These are phyloP conservation scores for Variabilichromis moorii DNA, from an alignment of 2,113 vertebrate genomes.

Conservation along the genomic window DNA sequence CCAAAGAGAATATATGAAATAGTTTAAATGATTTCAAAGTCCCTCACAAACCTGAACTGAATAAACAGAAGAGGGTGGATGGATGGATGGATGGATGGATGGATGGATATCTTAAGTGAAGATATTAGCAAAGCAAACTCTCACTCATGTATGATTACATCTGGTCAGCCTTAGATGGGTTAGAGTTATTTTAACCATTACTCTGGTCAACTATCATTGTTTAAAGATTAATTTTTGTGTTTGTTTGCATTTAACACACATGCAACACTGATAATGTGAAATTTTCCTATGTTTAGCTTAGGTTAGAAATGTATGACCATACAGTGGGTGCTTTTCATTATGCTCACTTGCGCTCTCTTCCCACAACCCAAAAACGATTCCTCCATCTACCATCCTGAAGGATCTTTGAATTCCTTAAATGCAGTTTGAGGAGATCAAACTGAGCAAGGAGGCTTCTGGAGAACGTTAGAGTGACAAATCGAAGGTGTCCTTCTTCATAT, in stretches of 20 bases:
- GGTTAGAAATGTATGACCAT: not conserved
- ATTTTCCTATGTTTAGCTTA: not conserved
- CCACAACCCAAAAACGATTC: not conserved
- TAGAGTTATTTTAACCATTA: not conserved
- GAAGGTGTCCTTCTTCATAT: not conserved
- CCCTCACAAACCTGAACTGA: not conserved
- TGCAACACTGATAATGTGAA: not conserved
- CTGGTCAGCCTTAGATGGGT: not conserved
- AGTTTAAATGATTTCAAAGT: not conserved
- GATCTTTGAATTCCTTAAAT: not conserved
- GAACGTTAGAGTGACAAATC: not conserved
- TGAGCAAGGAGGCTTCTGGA: not conserved
- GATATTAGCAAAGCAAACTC: not conserved
- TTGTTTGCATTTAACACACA: not conserved
- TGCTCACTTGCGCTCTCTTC: not conserved
- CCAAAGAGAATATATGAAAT: not conserved
- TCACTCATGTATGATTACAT: not conserved
- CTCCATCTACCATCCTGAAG: not conserved
- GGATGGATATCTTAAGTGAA: not conserved
- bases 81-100: not conserved
- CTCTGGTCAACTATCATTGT: not conserved
- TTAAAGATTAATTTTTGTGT: not conserved
- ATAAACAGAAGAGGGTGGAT: not conserved
- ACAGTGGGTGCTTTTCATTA: not conserved
- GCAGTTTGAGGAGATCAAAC: not conserved